Conservation (phyloP, 2,797 vertebrate genomes). For the Spinus pinus region DNA sequence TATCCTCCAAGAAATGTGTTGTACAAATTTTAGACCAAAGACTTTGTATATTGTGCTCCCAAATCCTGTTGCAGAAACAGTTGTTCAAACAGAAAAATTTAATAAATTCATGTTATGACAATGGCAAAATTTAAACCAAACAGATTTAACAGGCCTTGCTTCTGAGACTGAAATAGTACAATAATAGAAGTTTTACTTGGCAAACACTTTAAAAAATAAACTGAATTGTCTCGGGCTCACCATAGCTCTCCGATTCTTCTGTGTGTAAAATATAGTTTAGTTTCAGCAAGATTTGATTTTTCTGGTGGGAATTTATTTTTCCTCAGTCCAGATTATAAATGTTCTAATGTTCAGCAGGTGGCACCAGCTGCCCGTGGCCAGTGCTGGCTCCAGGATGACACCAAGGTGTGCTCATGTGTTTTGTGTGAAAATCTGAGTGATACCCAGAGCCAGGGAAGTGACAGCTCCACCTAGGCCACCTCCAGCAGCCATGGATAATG, state of each 20-base stretch:
- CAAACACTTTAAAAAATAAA: not conserved
- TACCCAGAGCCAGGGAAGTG: not conserved
- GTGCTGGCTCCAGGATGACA: not conserved
- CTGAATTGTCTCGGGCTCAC: not conserved
- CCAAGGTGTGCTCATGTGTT: not conserved
- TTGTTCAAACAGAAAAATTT: not conserved
- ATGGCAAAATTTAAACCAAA: not conserved
- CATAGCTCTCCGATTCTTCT: not conserved
- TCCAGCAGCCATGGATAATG: not conserved
- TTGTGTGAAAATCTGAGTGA: not conserved
- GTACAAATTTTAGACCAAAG: not conserved
- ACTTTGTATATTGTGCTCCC: not conserved
- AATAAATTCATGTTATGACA: not conserved
- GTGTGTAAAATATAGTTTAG: not conserved
- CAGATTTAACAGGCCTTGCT: not conserved
- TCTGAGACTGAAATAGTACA: not conserved
- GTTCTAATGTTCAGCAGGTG: constrained; percentile 2
- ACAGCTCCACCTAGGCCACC: not conserved
- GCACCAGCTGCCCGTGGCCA: not conserved
- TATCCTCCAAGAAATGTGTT: not conserved
- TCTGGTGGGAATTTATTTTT: not conserved
- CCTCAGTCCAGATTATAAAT: not conserved
- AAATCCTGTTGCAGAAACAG: not conserved
- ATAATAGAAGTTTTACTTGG: not conserved
- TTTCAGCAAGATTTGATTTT: not conserved